Conservation (phyloP, 2,888 invertebrate species). For the Polymixis flavicincta region DNA sequence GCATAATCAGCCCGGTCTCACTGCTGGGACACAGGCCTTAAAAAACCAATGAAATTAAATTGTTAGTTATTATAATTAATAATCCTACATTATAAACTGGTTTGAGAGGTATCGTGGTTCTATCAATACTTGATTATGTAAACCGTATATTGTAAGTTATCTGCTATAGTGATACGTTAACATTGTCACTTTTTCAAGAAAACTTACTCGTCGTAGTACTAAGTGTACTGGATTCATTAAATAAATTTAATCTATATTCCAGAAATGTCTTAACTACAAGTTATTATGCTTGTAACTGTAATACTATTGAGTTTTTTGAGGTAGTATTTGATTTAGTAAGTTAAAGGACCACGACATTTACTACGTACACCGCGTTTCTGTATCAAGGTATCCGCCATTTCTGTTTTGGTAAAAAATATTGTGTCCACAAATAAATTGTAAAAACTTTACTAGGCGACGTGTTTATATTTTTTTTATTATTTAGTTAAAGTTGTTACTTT, state of each 20-base stretch:
- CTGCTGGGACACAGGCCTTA: too few species aligned
- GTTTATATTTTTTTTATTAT: background rate
- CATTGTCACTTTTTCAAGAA: slow-evolving; percentile 41
- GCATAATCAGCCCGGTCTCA: too few species aligned
- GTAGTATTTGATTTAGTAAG: slow-evolving; percentile 55
- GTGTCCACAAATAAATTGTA: background rate
- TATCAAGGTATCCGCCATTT: background rate
- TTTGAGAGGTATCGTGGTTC: slow-evolving; percentile 64
- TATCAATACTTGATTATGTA: slow-evolving; percentile 39
- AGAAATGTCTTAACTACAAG: slow-evolving; percentile 33
- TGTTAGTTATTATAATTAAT: slow-evolving; percentile 16
- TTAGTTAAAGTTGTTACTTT: background rate
- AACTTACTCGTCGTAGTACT: slow-evolving; percentile 26
- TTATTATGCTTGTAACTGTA: slow-evolving; percentile 20
- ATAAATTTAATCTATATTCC: slow-evolving; percentile 36
- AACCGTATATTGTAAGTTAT: slow-evolving; percentile 34
- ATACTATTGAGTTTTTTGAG: slow-evolving; percentile 54
- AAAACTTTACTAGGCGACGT: slow-evolving; percentile 1
- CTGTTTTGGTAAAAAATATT: background rate
- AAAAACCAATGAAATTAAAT: background rate
- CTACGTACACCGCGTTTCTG: slow-evolving; percentile 23
- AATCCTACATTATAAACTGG: slow-evolving; percentile 33
- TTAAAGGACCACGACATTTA: slow-evolving; percentile 35
- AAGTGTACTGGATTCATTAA: slow-evolving; percentile 9
- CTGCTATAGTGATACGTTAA: slow-evolving; percentile 31